These are phyloP conservation scores for Thomomys bottae DNA, from an alignment of 2,113 vertebrate species.

Conservation along the genomic window DNA sequence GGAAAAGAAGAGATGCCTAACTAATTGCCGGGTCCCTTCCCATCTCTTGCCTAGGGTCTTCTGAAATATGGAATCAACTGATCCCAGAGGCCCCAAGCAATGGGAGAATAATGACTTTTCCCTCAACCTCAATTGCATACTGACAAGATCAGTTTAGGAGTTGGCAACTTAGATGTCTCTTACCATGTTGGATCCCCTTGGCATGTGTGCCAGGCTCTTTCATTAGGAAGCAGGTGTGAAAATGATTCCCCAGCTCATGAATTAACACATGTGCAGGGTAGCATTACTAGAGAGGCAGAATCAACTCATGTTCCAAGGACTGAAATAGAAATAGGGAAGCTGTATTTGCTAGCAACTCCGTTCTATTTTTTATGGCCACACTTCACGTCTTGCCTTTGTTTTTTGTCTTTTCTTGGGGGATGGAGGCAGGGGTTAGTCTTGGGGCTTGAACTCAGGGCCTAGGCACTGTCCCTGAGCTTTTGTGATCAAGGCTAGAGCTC, in stretches of 20 bases:
- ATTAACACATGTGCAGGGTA: constrained; percentile 6
- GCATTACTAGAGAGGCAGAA: neutral
- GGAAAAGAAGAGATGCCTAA: constrained; percentile 30
- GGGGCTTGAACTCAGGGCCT: no score
- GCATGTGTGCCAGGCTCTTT: constrained; percentile 22
- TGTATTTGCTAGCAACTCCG: neutral
- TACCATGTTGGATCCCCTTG: neutral
- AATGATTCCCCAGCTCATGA: neutral
- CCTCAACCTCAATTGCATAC: neutral
- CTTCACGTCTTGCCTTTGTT: no score
- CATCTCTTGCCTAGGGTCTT: constrained; percentile 17
- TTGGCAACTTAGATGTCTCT: constrained; percentile 1
- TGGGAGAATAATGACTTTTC: constrained; percentile 54
- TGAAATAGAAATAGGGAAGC: constrained; percentile 18
- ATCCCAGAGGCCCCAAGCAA: constrained; percentile 53
- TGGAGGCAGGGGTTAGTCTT: no score
- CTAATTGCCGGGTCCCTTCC: constrained; percentile 5
- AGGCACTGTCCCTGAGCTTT: no score
- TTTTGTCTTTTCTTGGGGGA: no score
- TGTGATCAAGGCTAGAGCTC: no score
- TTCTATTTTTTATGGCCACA: no score
- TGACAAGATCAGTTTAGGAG: constrained; percentile 26
- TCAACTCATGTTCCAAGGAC: neutral
- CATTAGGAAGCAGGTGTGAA: neutral
- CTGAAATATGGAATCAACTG: constrained; percentile 59